These are phyloP conservation scores for Uropsilus gracilis DNA, from an alignment of 2,113 vertebrate species.

Conservation along the genomic window DNA sequence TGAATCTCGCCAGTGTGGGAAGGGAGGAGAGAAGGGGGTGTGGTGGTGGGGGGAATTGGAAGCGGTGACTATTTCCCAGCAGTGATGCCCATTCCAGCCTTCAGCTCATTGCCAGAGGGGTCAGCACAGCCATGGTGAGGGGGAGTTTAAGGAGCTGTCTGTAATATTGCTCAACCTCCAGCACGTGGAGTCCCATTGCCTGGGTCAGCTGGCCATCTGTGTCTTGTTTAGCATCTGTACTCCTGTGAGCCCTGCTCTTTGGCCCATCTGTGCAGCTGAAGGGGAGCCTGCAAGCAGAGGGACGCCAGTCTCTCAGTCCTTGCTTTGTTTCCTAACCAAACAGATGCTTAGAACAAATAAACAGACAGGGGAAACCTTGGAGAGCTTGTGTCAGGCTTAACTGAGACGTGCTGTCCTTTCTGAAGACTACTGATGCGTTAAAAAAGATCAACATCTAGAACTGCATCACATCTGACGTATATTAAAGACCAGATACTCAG, in stretches of 20 bases:
- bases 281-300: constrained; percentile 41
- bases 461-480: neutral
- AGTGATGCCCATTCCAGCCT: neutral
- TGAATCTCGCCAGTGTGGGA: neutral
- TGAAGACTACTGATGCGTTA: constrained; percentile 31
- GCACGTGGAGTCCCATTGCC: neutral
- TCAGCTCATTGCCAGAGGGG: constrained; percentile 43
- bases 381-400: constrained; percentile 54
- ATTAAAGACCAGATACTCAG: neutral
- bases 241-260: constrained; percentile 22
- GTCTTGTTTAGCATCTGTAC: constrained; percentile 32
- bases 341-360: constrained; percentile 73
- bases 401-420: constrained; percentile 51
- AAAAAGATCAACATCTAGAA: neutral
- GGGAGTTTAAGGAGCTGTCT: neutral
- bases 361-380: constrained; percentile 18
- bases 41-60: neutral
- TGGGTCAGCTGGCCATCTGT: constrained; percentile 40
- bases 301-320: constrained; percentile 6
- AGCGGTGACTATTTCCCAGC: constrained; percentile 50
- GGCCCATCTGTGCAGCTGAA: constrained; percentile 43
- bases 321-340: constrained; percentile 44
- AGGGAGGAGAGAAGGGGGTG: neutral
- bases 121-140: neutral
- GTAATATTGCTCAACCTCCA: constrained; percentile 51